These are phyloP conservation scores for Ophioninae sp. DNA, from an alignment of 2,888 invertebrate genomes.

Conservation along the genomic window DNA sequence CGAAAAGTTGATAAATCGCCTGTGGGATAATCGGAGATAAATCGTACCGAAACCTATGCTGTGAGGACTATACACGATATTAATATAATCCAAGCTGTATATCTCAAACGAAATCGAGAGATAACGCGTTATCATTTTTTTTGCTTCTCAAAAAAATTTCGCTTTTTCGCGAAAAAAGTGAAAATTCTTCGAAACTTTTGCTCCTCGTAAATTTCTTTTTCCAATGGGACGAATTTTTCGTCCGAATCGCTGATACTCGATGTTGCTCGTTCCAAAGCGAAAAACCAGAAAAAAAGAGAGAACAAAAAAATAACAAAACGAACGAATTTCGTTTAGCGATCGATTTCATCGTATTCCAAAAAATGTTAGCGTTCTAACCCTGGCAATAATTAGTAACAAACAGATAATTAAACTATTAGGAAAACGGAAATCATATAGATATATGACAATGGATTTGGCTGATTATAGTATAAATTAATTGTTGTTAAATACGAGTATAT, in stretches of 20 bases:
- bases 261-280: conserved; percentile 5
- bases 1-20: not conserved
- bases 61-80: conserved; percentile 77
- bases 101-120: conserved; percentile 39
- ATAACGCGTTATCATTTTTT: conserved; percentile 20
- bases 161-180: too few relatives aligned
- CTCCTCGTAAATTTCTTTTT: too few relatives aligned
- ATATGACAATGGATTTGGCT: not conserved
- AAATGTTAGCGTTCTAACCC: conserved; percentile 36
- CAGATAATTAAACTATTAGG: conserved; percentile 14
- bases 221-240: not conserved
- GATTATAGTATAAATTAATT: conserved; percentile 28
- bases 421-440: not conserved
- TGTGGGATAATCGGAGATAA: conserved; percentile 26
- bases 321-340: conserved; percentile 14
- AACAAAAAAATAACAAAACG: not conserved
- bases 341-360: conserved; percentile 33
- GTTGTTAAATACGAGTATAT: conserved; percentile 44
- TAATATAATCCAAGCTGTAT: conserved; percentile 54
- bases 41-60: conserved; percentile 69
- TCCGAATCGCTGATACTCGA: not conserved
- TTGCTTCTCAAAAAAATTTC: too few relatives aligned
- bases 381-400: conserved; percentile 53
- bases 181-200: too few relatives aligned
- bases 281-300: not conserved